Evolutionary conservation across 1,140 invertebrate species (phyloP), one percentile per base, ranked within the genome.

Genomic region (Batillaria attramentaria): DNA sequence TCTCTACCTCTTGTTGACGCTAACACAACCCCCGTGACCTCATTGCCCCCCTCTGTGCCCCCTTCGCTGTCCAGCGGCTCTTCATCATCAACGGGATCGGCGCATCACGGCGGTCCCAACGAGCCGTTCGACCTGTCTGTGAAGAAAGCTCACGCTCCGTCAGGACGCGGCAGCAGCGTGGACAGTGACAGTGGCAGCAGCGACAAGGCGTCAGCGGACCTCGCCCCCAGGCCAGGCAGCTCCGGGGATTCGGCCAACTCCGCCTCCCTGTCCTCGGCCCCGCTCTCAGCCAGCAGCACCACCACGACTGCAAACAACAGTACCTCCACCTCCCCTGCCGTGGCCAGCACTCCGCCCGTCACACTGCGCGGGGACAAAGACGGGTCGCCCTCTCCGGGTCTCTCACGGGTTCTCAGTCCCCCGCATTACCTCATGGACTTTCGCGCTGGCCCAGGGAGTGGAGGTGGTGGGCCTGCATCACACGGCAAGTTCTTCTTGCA

Each of bases 1-100:
- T 65, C 57, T 39, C 73, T 78, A 78, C 77, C 77, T 78, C 77
- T 78, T 57, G 73, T 75, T 75, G 57, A 65, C 57, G 35, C 73
- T 54, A 42, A 39, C 73, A 28, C 57, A 62, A 62, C 66, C 66
- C 37, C 66, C 37, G 31, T 24, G 42, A 50, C 42, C 42, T 72
- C 70, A 50, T 50, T 50, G 43, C 50, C 70, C 33, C 50, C 57
- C 33, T 62, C 57, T 62, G n/a, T 16, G 43, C 41, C 69, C 39
- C 70, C 41, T 73, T 37, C 28, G 41, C 42, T 60, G 13, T 31
- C 68, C 31, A 42, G 73, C 33, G 41, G 60, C 20, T 66, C 39
- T 20, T 20, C 24, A 41, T 6, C 33, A 33, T 46, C 24, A 20
- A 18, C 28, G 31, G 10, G 37, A 46, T 5, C 42, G 50, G n/a